Conservation (phyloP, 2,113 vertebrate species). For the Urocitellus parryii region DNA sequence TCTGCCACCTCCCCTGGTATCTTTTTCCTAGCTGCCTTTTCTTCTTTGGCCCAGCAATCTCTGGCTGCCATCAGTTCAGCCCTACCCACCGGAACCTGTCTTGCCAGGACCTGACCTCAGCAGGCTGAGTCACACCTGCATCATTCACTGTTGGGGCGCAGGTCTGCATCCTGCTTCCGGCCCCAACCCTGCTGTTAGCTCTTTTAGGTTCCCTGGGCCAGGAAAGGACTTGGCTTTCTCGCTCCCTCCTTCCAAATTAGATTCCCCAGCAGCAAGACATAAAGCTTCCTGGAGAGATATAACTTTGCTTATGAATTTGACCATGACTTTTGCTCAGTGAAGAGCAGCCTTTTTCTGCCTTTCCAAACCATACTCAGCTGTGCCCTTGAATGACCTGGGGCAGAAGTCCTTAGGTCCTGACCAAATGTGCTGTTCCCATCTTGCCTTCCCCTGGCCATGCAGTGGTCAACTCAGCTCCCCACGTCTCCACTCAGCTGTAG, state of each 20-base stretch:
- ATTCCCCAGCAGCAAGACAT: not conserved
- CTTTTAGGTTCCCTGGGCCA: not conserved
- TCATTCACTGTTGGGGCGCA: not conserved
- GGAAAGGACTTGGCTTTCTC: not conserved
- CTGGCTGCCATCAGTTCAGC: not conserved
- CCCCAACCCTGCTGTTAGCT: not conserved
- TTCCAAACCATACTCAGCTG: not conserved
- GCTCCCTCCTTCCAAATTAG: not conserved
- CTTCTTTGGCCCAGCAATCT: slow-evolving; percentile 36
- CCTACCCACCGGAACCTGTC: slow-evolving; percentile 67
- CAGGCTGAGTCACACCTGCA: slow-evolving; percentile 71
- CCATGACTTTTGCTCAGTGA: not conserved
- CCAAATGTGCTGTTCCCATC: not conserved
- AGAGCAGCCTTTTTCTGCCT: not conserved
- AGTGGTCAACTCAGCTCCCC: slow-evolving; percentile 25
- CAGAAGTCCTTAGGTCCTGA: not conserved
- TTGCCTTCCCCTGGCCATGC: not conserved
- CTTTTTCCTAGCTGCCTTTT: not conserved
- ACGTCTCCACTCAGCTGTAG: not conserved
- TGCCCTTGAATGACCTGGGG: slow-evolving; percentile 59
- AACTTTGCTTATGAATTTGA: not conserved
- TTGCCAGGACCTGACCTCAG: slow-evolving; percentile 63
- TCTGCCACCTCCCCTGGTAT: not conserved
- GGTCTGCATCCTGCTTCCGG: slow-evolving; percentile 49
- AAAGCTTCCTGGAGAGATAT: not conserved